phyloP scores from a whole-genome alignment of 2,888 invertebrate species.

The Elgonia sp. region DNA sequence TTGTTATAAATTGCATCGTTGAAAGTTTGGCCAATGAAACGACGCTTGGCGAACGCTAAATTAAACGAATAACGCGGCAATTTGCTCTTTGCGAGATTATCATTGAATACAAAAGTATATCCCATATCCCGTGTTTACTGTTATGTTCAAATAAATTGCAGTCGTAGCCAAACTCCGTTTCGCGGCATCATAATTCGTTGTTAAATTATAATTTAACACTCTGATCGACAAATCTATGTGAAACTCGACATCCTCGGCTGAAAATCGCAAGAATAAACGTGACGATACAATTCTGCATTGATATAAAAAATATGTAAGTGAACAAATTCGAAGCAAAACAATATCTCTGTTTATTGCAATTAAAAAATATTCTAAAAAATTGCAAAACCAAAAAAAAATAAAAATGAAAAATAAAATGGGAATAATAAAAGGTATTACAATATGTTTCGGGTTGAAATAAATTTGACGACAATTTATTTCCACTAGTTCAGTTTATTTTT shows the following conservation, averaged over 20 bases:
- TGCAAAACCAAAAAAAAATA: too few species aligned
- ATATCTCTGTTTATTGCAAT: too few species aligned
- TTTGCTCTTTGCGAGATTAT: constrained; percentile 66
- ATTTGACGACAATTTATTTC: too few species aligned
- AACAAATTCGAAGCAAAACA: too few species aligned
- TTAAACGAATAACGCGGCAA: constrained; percentile 70
- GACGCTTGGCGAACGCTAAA: constrained; percentile 67
- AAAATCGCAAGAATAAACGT: too few species aligned
- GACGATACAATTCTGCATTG: too few species aligned
- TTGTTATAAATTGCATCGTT: constrained; percentile 72
- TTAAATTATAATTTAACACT: constrained; percentile 19
- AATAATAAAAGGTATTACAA: too few species aligned
- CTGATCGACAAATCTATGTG: not conserved
- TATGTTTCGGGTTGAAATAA: too few species aligned
- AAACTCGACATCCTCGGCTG: not conserved
- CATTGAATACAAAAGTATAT: constrained; percentile 61
- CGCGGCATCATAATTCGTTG: constrained; percentile 11
- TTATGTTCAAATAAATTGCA: constrained; percentile 19
- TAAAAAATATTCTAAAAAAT: too few species aligned
- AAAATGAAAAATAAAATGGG: too few species aligned
- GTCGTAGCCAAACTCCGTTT: not conserved
- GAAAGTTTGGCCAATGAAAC: constrained; percentile 72
- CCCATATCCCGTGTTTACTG: constrained; percentile 35
- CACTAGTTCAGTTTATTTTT: too few species aligned
- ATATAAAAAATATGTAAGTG: too few species aligned